Percentiles rank a stretch among this genome's conserved stretches.
Conservation (phyloP, 2,888 invertebrate genomes). For the Conistra vaccinii region DNA sequence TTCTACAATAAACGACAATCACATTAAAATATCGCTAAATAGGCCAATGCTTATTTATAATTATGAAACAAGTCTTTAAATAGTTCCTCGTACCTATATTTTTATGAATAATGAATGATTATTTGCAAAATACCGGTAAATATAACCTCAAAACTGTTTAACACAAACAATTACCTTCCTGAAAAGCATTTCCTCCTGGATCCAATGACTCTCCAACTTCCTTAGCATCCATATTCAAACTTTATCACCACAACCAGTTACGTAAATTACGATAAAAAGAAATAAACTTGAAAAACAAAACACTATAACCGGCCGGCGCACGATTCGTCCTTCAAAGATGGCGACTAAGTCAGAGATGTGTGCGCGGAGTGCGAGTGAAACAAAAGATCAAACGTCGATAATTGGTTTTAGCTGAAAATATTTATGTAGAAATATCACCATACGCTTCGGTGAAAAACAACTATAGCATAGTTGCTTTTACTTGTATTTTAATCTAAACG, state of each 20-base stretch:
- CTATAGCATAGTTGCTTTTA: no score
- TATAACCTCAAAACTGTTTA: slow-evolving; percentile 3
- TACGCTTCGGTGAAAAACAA: no score
- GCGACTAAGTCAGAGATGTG: slow-evolving; percentile 22
- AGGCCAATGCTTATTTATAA: no score
- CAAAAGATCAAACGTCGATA: not conserved
- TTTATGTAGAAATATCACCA: no score
- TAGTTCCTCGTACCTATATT: no score
- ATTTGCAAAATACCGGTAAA: no score
- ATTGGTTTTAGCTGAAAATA: no score
- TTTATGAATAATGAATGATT: no score
- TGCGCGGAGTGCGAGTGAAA: slow-evolving; percentile 25
- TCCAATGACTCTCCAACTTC: slow-evolving; percentile 27
- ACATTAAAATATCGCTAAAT: no score
- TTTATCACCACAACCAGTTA: slow-evolving; percentile 20
- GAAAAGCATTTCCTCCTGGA: slow-evolving; percentile 30
- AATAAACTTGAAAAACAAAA: slow-evolving; percentile 27
- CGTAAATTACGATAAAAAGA: slow-evolving; percentile 20
- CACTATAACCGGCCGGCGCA: slow-evolving; percentile 20
- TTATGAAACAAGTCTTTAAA: no score
- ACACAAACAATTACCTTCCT: slow-evolving; percentile 33
- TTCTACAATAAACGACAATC: no score
- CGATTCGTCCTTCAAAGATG: slow-evolving; percentile 10
- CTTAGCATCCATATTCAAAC: slow-evolving; percentile 26
- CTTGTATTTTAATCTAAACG: no score